These are phyloP conservation scores for Neofelis nebulosa DNA, from an alignment of 2,113 vertebrate species.

Conservation along the genomic window DNA sequence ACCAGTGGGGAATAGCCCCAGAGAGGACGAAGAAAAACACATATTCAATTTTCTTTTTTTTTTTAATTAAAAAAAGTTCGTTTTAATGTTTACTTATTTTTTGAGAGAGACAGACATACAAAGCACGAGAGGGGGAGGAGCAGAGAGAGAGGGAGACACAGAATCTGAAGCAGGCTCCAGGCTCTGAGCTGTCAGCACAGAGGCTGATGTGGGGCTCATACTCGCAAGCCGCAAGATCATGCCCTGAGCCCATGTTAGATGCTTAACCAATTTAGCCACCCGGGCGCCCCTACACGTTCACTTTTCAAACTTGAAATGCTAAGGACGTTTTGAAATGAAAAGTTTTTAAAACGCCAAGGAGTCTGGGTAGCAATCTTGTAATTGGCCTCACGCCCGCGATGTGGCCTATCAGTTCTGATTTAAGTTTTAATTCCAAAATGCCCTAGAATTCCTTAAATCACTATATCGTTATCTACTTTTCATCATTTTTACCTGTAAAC, in stretches of 20 bases:
- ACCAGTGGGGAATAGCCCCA: background rate
- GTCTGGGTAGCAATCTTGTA: background rate
- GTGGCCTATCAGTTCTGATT: background rate
- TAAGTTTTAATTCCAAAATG: background rate
- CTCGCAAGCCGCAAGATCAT: too few species aligned
- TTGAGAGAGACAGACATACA: too few species aligned
- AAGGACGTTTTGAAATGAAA: background rate
- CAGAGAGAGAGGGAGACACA: too few species aligned
- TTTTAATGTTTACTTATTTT: too few species aligned
- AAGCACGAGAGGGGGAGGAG: too few species aligned
- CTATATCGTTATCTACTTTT: background rate
- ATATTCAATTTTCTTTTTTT: background rate
- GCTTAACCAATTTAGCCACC: too few species aligned
- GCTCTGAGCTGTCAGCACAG: too few species aligned
- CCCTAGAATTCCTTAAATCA: background rate
- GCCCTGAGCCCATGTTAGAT: too few species aligned
- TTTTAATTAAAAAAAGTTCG: too few species aligned
- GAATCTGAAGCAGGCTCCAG: too few species aligned
- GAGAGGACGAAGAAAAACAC: background rate
- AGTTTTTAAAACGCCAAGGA: background rate
- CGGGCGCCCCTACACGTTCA: fast-evolving
- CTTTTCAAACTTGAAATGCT: background rate
- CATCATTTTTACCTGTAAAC: background rate
- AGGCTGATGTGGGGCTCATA: too few species aligned
- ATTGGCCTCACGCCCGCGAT: background rate